phyloP scores from a whole-genome alignment of 1,140 invertebrate genomes.

The Caenorhabditis remanei region DNA sequence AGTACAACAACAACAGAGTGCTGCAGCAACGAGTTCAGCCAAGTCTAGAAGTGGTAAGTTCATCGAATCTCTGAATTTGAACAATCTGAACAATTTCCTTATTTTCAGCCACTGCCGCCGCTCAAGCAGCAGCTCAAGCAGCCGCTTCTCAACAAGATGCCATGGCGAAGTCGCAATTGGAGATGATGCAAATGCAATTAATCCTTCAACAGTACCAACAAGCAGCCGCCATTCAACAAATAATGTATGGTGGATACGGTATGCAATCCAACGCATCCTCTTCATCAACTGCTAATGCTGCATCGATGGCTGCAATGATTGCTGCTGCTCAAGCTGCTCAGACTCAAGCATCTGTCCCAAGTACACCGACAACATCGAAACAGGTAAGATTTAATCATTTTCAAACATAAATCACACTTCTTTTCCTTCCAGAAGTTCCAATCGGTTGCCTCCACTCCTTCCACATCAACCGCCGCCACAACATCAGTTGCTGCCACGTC shows the following conservation, averaged over 20 bases:
- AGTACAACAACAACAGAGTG: neutral
- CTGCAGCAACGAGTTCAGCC: neutral
- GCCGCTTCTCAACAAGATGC: constrained; percentile 25
- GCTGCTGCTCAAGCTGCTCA: constrained; percentile 24
- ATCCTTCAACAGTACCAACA: constrained; percentile 35
- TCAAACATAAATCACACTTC: neutral
- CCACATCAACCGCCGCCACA: neutral
- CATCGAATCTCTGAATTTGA: neutral
- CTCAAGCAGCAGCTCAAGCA: neutral
- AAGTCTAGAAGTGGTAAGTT: constrained; percentile 49
- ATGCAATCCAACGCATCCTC: constrained; percentile 10
- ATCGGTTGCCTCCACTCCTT: neutral
- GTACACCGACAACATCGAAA: constrained; percentile 25
- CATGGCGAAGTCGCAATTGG: neutral
- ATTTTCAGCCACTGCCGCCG: neutral
- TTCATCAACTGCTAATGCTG: constrained; percentile 28
- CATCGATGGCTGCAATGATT: constrained; percentile 26
- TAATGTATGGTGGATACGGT: constrained; percentile 39
- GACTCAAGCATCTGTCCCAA: neutral
- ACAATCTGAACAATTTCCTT: neutral
- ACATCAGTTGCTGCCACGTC: neutral
- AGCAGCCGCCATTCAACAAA: neutral
- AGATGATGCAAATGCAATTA: constrained; percentile 44
- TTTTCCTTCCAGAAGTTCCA: neutral
- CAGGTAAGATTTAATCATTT: neutral